Evolutionary conservation across 2,113 vertebrate species (phyloP).

Genomic region (Oncorhynchus nerka): DNA sequence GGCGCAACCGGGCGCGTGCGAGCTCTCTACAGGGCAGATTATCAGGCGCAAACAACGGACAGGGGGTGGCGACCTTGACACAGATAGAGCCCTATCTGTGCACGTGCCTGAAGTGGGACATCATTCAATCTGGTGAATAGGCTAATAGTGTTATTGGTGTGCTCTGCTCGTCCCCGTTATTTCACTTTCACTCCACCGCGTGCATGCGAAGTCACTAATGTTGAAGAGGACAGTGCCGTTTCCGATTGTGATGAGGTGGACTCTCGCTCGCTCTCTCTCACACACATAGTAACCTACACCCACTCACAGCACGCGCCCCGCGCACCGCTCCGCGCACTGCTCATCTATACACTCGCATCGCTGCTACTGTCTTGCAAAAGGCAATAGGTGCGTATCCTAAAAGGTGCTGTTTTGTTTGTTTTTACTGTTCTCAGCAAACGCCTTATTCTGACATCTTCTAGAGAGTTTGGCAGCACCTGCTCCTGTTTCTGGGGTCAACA

Average conservation of each 20-base stretch:
- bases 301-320: background rate
- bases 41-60: too few relatives aligned
- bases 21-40: too few relatives aligned
- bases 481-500: background rate
- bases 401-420: background rate
- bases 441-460: background rate
- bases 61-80: too few relatives aligned
- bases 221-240: background rate
- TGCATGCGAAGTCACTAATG: background rate
- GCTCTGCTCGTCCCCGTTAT: background rate
- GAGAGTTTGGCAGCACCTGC: background rate
- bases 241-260: background rate
- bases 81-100: too few relatives aligned
- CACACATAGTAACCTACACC: background rate
- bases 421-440: too few relatives aligned
- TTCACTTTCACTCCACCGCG: background rate
- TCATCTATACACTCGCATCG: background rate
- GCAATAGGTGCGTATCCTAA: background rate
- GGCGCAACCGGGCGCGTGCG: too few relatives aligned
- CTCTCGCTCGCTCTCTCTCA: too few relatives aligned
- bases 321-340: background rate
- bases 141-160: background rate
- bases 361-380: background rate
- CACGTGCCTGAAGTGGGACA: too few relatives aligned
- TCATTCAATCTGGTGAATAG: background rate